Conservation (phyloP, 1,140 invertebrate genomes). For the Bradysia coprophila region DNA sequence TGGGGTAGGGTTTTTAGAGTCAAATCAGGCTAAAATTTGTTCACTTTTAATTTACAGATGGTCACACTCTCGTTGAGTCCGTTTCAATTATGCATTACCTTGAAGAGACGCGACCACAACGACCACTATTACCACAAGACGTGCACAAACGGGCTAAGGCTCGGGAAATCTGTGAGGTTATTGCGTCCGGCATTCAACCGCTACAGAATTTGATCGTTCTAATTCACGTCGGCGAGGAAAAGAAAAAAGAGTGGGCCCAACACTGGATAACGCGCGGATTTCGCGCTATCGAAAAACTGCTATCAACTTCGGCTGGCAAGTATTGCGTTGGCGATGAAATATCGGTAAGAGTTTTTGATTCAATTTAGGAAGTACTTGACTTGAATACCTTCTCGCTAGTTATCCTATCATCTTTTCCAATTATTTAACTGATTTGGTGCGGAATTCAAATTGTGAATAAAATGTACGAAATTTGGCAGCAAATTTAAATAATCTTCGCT, state of each 20-base stretch:
- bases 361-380: no score
- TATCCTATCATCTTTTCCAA: no score
- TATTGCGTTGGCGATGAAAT: constrained; percentile 90
- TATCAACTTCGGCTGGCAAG: constrained; percentile 70
- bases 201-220: constrained; percentile 82
- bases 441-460: no score
- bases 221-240: constrained; percentile 66
- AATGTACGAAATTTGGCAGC: no score
- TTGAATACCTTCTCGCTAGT: no score
- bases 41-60: constrained; percentile 29
- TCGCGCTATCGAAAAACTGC: constrained; percentile 69
- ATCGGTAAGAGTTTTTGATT: no score
- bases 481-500: no score
- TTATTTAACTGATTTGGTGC: no score
- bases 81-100: constrained; percentile 89
- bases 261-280: constrained; percentile 85
- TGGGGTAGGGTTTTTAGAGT: no score
- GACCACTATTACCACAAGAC: constrained; percentile 70
- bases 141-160: constrained; percentile 72
- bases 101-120: constrained; percentile 76
- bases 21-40: not conserved
- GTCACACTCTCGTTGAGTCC: constrained; percentile 72
- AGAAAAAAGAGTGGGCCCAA: constrained; percentile 80
- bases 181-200: constrained; percentile 87
- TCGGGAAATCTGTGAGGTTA: constrained; percentile 44